Percentiles rank a stretch among this genome's conserved stretches.
Evolutionary conservation across 2,113 vertebrate genomes (phyloP).

Genomic region (Eonycteris spelaea): DNA sequence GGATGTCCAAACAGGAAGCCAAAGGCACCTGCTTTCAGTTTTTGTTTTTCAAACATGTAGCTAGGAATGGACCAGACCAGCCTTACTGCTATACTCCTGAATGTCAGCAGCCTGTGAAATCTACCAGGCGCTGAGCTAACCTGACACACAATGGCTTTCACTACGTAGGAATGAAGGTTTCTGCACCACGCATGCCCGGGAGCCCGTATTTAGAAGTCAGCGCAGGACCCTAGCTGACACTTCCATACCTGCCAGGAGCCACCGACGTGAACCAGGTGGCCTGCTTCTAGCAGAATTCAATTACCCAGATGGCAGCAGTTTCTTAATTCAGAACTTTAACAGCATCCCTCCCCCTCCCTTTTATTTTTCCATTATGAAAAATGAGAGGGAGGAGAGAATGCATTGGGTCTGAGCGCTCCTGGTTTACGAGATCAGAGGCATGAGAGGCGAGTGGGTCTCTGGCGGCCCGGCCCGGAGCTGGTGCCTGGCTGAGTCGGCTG

Average conservation of each 20-base stretch:
- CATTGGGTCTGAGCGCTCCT: not conserved
- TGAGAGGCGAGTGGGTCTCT: not conserved
- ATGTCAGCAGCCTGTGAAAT: not conserved
- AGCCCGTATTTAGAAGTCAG: constrained; percentile 27
- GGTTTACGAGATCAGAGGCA: constrained; percentile 46
- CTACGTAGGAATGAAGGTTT: not conserved
- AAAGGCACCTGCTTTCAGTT: not conserved
- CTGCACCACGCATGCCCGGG: not conserved
- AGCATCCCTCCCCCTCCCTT: not conserved
- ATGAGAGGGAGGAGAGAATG: not conserved
- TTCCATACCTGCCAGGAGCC: constrained; percentile 23
- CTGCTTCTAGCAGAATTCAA: constrained; percentile 57
- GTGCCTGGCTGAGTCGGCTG: not conserved
- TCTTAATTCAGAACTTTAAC: constrained; percentile 65
- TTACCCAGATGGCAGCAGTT: constrained; percentile 66
- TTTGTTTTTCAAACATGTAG: not conserved
- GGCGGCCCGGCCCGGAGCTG: not conserved
- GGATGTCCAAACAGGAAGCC: constrained; percentile 63
- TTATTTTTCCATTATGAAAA: constrained; percentile 39
- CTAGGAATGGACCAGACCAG: not conserved
- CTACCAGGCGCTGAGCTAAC: not conserved
- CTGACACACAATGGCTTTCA: not conserved
- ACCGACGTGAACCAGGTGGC: constrained; percentile 66
- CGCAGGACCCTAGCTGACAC: constrained; percentile 30
- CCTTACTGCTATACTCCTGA: not conserved